These are phyloP conservation scores for Mirza zaza DNA, from an alignment of 2,113 vertebrate genomes.

Conservation along the genomic window DNA sequence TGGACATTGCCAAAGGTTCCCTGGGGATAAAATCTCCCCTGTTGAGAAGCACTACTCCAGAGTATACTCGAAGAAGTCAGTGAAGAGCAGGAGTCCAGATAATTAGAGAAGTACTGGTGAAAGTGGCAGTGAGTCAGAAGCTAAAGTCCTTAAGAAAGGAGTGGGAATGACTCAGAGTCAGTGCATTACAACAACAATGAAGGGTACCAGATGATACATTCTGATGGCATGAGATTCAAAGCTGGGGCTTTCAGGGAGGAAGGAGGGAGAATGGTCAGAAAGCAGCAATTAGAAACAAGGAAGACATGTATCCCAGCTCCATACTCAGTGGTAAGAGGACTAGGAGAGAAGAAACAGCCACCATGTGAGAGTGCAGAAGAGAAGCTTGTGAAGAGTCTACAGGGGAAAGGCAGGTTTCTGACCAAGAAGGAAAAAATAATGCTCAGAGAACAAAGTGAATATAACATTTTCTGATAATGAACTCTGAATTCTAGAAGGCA, in stretches of 20 bases:
- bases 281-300: background rate
- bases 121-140: conserved; percentile 54
- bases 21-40: background rate
- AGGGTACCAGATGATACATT: background rate
- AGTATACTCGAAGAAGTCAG: background rate
- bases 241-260: background rate
- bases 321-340: background rate
- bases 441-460: background rate
- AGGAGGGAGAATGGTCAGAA: background rate
- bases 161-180: background rate
- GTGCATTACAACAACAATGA: background rate
- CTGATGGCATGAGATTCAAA: background rate
- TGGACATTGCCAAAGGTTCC: background rate
- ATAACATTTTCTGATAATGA: background rate
- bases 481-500: conserved; percentile 2
- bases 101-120: background rate
- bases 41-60: background rate
- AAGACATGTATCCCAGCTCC: background rate
- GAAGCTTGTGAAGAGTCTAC: background rate
- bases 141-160: conserved; percentile 27
- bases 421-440: background rate
- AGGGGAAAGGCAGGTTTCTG: background rate
- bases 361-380: background rate
- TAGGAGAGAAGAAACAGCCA: background rate
- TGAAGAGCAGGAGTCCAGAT: background rate